phyloP scores from a whole-genome alignment of 2,113 vertebrate species.

The Beaufortia kweichowensis region DNA sequence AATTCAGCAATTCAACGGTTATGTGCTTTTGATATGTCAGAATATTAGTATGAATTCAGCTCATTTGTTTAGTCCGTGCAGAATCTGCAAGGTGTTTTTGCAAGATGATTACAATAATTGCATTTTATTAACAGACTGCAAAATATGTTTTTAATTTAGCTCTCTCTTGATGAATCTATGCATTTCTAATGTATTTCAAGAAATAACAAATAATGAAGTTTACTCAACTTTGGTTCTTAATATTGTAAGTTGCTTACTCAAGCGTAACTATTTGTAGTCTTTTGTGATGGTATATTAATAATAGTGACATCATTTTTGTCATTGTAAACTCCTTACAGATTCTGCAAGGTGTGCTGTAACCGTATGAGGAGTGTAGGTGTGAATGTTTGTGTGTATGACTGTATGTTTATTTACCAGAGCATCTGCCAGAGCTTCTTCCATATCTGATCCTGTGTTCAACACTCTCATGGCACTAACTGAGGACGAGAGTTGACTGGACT shows the following conservation, averaged over 20 bases:
- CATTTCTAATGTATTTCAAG: no score
- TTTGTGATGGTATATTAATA: no score
- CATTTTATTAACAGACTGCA: no score
- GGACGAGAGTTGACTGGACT: constrained; percentile 88
- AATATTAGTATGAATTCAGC: not conserved
- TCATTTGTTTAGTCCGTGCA: not conserved
- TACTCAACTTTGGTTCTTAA: no score
- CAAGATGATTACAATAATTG: no score
- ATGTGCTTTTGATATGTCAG: constrained; percentile 4
- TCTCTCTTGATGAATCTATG: no score
- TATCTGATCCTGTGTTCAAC: constrained; percentile 92
- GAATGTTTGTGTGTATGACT: not conserved
- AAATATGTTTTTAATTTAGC: no score
- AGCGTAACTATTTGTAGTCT: no score
- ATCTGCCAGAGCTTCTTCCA: constrained; percentile 95
- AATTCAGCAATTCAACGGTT: constrained; percentile 11
- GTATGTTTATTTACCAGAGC: constrained; percentile 81
- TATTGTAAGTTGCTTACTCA: no score
- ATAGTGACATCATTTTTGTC: no score
- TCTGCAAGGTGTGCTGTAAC: not conserved
- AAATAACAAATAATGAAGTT: no score
- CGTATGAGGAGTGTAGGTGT: not conserved
- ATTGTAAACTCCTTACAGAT: not conserved
- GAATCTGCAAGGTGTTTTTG: constrained; percentile 30
- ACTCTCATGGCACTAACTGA: constrained; percentile 97